Base-by-base conservation (phyloP, 2,113 vertebrate genomes). In the Phaethornis superciliosus region DNA sequence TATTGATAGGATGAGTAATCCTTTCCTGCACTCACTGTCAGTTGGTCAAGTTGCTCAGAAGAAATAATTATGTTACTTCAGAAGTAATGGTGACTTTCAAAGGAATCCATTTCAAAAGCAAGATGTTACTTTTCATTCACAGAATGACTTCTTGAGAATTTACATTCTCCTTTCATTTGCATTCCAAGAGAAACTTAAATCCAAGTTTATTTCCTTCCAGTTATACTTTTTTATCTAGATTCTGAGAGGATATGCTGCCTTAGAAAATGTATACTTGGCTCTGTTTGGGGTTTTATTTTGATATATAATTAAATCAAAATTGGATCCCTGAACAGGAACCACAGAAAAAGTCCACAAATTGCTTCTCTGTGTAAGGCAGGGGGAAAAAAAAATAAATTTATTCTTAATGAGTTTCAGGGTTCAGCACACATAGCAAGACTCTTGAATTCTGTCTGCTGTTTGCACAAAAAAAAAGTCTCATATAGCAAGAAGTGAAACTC, bases 111-210 rank as follows among this genome's bases (percentile, higher is more conserved):
- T 59, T 58, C 35, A 89, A 91, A 84, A 80, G 7, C 51, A 96
- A 85, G 60, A 81, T 54, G 54, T 49, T 75, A 35, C 59, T 64
- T 79, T 64, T 85, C 44, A 89, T 64, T 95, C 40, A 65, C 58
- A 94, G 70, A 89, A 81, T 19, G 12, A 81, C 27, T 78, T 62
- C 9, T 75, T 3, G 23, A 59, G 22, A 88, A 94, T 88, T 90
- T 75, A 84, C 10, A 64, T 71, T 88, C 44, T 83, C 60, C 49
- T 96, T 90, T 75, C 47, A 77, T 52, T 92, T 71, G 33, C 64
- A n/a, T 64, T 92, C 88, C 92, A 93, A 90, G 24, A 2, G 3
- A 90, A 95, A 92, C 47, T 74, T 84, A 78, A 60, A 75, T 47
- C 30, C 22, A 86, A 71, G 44, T 68, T 90, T 86, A 81, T 22